These are phyloP conservation scores for Procambarus clarkii DNA, from an alignment of 1,140 invertebrate genomes.

Conservation along the genomic window DNA sequence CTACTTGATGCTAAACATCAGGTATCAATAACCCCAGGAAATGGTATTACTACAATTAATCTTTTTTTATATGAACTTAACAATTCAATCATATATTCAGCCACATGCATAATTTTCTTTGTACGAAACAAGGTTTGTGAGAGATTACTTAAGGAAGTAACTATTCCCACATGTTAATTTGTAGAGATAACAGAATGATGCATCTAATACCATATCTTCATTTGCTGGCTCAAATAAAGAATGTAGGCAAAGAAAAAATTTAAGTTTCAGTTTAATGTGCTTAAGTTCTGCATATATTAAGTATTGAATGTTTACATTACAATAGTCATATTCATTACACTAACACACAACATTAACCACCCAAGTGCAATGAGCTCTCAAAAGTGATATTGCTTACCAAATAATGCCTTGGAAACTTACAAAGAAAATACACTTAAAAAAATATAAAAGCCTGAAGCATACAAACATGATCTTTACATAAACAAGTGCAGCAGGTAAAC, in stretches of 20 bases:
- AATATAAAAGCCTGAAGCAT: too few species aligned
- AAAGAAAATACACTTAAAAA: too few species aligned
- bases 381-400: background rate
- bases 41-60: background rate
- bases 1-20: background rate
- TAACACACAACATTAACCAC: background rate
- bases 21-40: background rate
- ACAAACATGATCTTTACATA: background rate
- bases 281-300: background rate
- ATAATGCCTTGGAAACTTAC: background rate
- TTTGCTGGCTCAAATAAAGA: background rate
- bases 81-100: background rate
- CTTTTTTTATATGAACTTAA: too few species aligned
- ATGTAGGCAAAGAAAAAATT: background rate
- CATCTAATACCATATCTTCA: background rate
- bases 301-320: background rate
- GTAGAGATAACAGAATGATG: too few species aligned
- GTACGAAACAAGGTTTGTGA: background rate
- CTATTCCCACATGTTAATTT: background rate
- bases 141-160: background rate
- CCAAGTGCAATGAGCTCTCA: background rate
- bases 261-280: background rate
- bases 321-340: background rate
- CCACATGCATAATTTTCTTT: background rate
- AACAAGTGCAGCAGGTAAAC: background rate